These are phyloP conservation scores for Copidosoma floridanum DNA, from an alignment of 1,140 invertebrate species.

Conservation along the genomic window DNA sequence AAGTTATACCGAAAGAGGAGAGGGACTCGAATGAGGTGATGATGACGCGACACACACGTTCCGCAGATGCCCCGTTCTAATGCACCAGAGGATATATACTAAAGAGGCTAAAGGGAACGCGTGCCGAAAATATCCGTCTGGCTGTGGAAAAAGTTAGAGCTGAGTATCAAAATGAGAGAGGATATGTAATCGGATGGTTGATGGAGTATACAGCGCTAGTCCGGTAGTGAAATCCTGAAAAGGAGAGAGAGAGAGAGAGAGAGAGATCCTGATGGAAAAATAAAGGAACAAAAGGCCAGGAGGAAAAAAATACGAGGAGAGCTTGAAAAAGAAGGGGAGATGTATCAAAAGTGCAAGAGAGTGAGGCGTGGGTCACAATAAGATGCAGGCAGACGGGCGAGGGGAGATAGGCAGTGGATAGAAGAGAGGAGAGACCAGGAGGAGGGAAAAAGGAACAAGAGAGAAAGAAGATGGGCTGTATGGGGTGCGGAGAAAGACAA, in stretches of 20 bases:
- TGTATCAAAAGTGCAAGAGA: neutral
- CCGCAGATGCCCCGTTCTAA: too few species aligned
- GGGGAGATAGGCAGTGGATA: neutral
- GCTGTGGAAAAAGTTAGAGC: too few species aligned
- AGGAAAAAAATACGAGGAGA: neutral
- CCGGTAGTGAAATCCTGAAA: neutral
- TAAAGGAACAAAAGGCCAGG: neutral
- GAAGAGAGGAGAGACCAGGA: neutral
- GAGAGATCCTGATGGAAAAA: neutral
- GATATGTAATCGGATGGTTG: too few species aligned
- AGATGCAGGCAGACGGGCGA: neutral
- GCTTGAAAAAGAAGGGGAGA: too few species aligned
- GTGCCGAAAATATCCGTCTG: too few species aligned
- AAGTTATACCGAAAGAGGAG: neutral
- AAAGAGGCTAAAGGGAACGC: neutral
- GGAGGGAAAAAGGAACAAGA: neutral
- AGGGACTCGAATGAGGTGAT: slow-evolving; percentile 3
- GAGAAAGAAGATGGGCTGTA: neutral
- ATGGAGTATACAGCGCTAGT: neutral
- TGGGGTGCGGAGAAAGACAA: neutral
- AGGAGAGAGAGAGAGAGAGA: neutral
- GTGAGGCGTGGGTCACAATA: neutral
- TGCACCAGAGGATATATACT: too few species aligned
- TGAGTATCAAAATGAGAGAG: too few species aligned
- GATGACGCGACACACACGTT: too few species aligned